Base-by-base conservation (phyloP, 2,888 invertebrate species). In the Acanthopleura granulata region DNA sequence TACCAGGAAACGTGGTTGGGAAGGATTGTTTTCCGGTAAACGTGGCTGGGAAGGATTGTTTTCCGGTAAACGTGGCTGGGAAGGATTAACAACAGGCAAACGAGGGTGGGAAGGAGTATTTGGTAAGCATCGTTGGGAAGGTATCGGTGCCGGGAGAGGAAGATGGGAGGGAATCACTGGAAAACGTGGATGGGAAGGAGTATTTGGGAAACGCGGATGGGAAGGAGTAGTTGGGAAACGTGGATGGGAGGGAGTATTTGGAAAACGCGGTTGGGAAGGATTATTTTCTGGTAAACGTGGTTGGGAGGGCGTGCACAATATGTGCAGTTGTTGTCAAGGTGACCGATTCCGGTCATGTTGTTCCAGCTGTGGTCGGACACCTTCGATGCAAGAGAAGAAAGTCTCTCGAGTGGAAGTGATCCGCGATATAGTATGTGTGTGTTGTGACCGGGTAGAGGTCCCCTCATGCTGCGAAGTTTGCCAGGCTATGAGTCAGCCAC, bases 221-320 rank as follows among this genome's bases (percentile, higher is more conserved):
- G 71, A 71, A 71, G 71, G 71, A 40, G 40, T 40, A 40, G 1
- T n/a, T n/a, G 57, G 71, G 71, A 71, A 71, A 22, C 71, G 71
- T 15, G 71, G 40, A 30, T 71, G 71, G 71, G 71, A 71, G 30
- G 71, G 71, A 40, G 40, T 40, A 40, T 22, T n/a, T n/a, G 57
- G 71, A 40, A 71, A 71, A 22, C 71, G 71, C 6, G 71, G 40
- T 4, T 71, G 71, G 71, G 71, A 71, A 71, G 71, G 71, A 15
- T 49, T 71, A 9, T 57, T 57, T 57, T 6, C 3, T 22, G 57
- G 57, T 18, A 57, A 57, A 57, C 57, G 57, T 57, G 57, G 57
- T 57, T 57, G 57, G 57, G 57, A 57, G 57, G 57, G 57, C 57
- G 22, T 57, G 12, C 22, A 57, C 12, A 57, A n/a, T 18, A 57